Evolutionary conservation across 2,888 invertebrate species (phyloP), one percentile per base, ranked within the genome.

Genomic region (Stenodera caucasica): DNA sequence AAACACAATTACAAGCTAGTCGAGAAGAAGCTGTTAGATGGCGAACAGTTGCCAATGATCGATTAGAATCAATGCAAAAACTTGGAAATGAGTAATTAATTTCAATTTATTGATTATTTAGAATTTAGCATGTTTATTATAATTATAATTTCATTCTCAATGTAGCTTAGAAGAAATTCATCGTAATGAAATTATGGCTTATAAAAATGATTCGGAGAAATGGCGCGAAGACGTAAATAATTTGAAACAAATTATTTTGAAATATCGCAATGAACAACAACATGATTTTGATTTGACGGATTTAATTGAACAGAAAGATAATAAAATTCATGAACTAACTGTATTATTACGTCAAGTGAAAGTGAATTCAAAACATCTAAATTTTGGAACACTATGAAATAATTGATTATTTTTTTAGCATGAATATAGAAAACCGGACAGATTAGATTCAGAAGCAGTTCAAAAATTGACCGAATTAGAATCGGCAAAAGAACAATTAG

Each of bases 1-100:
- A 84, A 58, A 82, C 82, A 3, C 84, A 85, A 70, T 72, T 86
- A 58, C 81, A 82, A 55, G 79, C 83, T 29, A 81, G 82, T 53
- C 77, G 82, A 61, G 81, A 84, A 71, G 82, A 86, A 68, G 81
- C 83, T n/a, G 82, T 83, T 57, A 82, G 89, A 37, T 90, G 90
- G 90, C 86, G 87, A 73, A 81, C 82, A 50, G 81, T 90, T 66
- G 89, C 90, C 5, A 82, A 85, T 57, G 88, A 89, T 75, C 82
- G 90, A 71, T 78, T 90, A 6, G 80, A 82, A 26, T 86, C 88
- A 74, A 86, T 90, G 82, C 89, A 90, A 72, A 72, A 78, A 59
- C 70, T 81, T 14, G 71, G 79, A 49, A 70, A 74, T 61, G 74
- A 76, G 80, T 80, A 72, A 67, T 56, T 64, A 51, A 23, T 52